A percentile compares a stretch with the other conserved stretches of the same genome.
Evolutionary conservation across 2,113 vertebrate species (phyloP).

Genomic region (Centropristis striata): DNA sequence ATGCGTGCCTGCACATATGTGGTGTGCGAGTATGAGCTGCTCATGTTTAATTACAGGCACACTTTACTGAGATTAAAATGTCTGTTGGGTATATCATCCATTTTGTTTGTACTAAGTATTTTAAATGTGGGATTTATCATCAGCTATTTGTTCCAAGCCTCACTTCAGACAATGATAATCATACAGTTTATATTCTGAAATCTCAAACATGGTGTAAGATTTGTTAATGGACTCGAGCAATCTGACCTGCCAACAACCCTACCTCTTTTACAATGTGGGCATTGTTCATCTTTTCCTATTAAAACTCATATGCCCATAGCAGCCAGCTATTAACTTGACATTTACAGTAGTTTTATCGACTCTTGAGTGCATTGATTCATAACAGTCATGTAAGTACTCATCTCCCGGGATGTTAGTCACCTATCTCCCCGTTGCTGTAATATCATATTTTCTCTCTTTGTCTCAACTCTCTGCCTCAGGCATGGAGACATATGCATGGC

Average conservation of each 20-base stretch:
- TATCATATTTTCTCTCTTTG: conserved; percentile 80
- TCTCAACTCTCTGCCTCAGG: conserved; percentile 65
- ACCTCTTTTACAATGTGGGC: conserved; percentile 67
- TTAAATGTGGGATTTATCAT: conserved; percentile 21
- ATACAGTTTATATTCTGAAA: conserved; percentile 5
- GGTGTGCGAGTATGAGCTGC: conserved; percentile 18
- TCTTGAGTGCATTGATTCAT: conserved; percentile 81
- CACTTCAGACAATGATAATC: conserved; percentile 7
- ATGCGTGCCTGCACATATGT: not conserved
- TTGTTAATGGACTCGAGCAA: conserved; percentile 67
- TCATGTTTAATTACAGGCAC: conserved; percentile 10
- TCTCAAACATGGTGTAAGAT: conserved; percentile 43
- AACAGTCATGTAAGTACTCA: conserved; percentile 77
- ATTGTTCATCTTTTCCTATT: conserved; percentile 82
- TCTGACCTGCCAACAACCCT: conserved; percentile 77
- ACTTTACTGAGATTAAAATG: not conserved
- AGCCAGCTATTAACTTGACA: conserved; percentile 77
- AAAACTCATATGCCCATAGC: conserved; percentile 66
- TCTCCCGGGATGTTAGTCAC: conserved; percentile 75
- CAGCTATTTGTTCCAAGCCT: not conserved
- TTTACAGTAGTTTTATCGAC: conserved; percentile 80
- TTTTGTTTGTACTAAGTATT: not conserved
- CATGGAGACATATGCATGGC: conserved; percentile 67
- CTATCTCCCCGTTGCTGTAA: conserved; percentile 50
- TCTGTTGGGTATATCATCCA: conserved; percentile 5